phyloP scores from a whole-genome alignment of 2,888 invertebrate genomes.

The Ctena decussata region DNA sequence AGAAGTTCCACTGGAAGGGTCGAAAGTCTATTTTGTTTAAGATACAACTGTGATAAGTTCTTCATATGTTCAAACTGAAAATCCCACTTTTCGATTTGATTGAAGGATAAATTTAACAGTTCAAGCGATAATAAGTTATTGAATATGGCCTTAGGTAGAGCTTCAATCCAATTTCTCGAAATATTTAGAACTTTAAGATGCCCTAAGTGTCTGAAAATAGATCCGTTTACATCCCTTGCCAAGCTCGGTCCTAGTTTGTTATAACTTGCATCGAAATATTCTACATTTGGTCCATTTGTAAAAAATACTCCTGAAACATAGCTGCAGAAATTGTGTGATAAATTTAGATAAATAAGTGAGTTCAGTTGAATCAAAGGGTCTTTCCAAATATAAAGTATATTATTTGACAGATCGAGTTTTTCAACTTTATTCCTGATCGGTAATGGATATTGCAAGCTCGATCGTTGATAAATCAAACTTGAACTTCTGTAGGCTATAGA shows the following conservation, averaged over 20 bases:
- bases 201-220: conserved; percentile 27
- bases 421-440: neutral
- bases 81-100: conserved; percentile 8
- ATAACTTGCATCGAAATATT: conserved; percentile 25
- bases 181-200: neutral
- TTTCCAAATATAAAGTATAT: neutral
- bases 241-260: conserved; percentile 33
- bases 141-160: neutral
- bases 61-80: neutral
- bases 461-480: neutral
- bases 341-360: neutral
- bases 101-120: conserved; percentile 24
- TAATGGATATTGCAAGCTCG: neutral
- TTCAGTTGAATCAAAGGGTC: neutral
- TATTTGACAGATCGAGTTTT: neutral
- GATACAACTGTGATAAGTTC: neutral
- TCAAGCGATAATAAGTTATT: neutral
- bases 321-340: conserved; percentile 8
- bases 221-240: neutral
- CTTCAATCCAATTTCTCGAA: neutral
- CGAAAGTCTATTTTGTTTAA: neutral
- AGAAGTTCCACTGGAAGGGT: neutral
- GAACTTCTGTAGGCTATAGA: neutral
- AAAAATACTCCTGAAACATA: conserved; percentile 10
- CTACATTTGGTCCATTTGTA: neutral